Evolutionary conservation across 2,113 vertebrate genomes (phyloP), one percentile per base, ranked within the genome.

Genomic region (Pica pica): DNA sequence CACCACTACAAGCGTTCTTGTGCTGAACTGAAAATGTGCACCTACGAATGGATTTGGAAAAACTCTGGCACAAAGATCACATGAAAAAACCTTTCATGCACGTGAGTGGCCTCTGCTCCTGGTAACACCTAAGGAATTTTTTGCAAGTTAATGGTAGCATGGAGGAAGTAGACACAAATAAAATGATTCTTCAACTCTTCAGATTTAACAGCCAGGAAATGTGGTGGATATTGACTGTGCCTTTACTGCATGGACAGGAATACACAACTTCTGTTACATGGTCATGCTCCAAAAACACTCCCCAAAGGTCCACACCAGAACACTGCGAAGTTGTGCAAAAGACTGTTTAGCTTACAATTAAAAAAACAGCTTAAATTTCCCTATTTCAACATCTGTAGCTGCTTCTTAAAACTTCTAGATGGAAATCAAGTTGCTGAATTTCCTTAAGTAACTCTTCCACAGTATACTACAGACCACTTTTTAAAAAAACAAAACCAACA

Each of bases 191-290:
- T 71, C 21, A 82, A 7, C 35, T 71, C 16, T 46, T 50, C 28
- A 46, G 27, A 77, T 10, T 39, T 35, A 80, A 56, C 14, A 69
- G 37, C 16, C 26, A 63, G 30, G 31, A 90, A 83, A 42, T 5
- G 10, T 41, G 59, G 30, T 49, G 23, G 23, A 39, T 55, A 33
- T 24, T 33, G 21, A 52, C 35, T 4, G 14, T 17, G 30, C 15
- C 30, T 56, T 52, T 65, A 16, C 19, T 61, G 12, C 30, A 56
- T 2, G 7, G 30, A 33, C 26, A 73, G 44, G 21, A 85, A 75
- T 30, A 71, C 0, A 3, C 27, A 46, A 44, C 53, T 76, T 52
- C 26, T 13, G 13, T 77, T 77, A 57, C 1, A 5, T 0, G 53
- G 16, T 33, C 27, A 33, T 71, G 61, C n/a, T 83, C 41, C 37